Percentiles rank a stretch among this genome's conserved stretches.
These are phyloP conservation scores for Oreochromis niloticus DNA, from an alignment of 2,113 vertebrate genomes.

Conservation along the genomic window DNA sequence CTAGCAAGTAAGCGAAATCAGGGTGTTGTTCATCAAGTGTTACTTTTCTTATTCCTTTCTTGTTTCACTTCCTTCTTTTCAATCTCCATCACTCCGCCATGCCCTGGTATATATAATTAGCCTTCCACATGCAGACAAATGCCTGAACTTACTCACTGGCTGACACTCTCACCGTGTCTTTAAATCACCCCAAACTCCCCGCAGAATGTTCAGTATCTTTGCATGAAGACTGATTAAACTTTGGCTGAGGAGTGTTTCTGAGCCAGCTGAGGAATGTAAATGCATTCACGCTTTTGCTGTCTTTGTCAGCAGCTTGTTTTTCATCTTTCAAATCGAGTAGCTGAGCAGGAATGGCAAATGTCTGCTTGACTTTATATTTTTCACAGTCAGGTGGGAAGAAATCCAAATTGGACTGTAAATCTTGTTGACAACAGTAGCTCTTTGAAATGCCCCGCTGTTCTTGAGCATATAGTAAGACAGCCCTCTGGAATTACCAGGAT, in stretches of 20 bases:
- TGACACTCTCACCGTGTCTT: background rate
- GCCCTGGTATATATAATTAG: background rate
- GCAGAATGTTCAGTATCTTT: background rate
- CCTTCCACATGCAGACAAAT: background rate
- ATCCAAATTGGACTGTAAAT: background rate
- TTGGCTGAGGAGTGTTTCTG: background rate
- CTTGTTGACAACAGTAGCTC: background rate
- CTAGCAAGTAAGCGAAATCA: background rate
- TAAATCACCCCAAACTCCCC: background rate
- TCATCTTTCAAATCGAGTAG: background rate
- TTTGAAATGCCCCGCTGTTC: background rate
- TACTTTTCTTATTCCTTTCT: background rate
- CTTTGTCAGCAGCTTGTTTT: background rate
- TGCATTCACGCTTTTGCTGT: background rate
- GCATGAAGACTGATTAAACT: background rate
- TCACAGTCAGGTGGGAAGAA: background rate
- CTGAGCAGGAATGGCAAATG: background rate
- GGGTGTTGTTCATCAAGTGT: background rate
- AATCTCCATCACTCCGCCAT: background rate
- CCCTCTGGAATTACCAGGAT: background rate
- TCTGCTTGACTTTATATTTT: background rate
- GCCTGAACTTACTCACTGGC: background rate
- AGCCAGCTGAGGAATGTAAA: background rate
- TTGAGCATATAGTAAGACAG: background rate
- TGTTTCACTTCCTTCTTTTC: background rate